Conservation (phyloP, 2,113 vertebrate species). For the Dryoscopus gambensis region DNA sequence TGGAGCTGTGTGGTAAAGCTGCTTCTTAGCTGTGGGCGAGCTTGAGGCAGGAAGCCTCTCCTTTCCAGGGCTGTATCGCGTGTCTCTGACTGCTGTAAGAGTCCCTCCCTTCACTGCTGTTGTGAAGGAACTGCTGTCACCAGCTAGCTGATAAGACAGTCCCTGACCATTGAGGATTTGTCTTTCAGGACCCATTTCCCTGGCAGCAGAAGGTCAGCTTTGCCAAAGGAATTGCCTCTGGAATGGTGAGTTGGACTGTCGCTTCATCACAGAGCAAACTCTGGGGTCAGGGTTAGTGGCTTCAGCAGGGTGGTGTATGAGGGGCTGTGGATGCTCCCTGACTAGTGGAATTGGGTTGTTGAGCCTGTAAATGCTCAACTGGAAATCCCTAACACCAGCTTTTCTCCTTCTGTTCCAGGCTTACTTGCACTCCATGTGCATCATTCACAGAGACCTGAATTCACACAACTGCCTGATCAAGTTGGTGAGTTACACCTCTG, state of each 20-base stretch:
- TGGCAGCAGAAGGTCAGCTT: conserved; percentile 95
- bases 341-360: neutral
- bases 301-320: neutral
- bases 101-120: too few relatives aligned
- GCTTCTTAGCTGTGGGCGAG: neutral
- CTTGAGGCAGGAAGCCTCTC: neutral
- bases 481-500: conserved; percentile 77
- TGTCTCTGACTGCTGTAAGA: neutral
- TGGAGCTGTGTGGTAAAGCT: neutral
- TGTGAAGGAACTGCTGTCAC: neutral
- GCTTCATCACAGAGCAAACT: neutral
- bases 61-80: neutral
- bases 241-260: conserved; percentile 84
- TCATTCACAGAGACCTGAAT: conserved; percentile 92
- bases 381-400: neutral
- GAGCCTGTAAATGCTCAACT: neutral
- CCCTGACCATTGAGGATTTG: neutral
- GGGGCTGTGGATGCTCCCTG: neutral
- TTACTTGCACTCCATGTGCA: conserved; percentile 91
- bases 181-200: conserved; percentile 84
- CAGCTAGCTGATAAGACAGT: neutral
- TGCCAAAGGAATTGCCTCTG: conserved; percentile 91
- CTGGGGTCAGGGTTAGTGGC: neutral
- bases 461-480: conserved; percentile 95
- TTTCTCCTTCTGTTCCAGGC: conserved; percentile 74